Evolutionary conservation across 2,113 vertebrate species (phyloP).

Genomic region (Atlantisia rogersi): DNA sequence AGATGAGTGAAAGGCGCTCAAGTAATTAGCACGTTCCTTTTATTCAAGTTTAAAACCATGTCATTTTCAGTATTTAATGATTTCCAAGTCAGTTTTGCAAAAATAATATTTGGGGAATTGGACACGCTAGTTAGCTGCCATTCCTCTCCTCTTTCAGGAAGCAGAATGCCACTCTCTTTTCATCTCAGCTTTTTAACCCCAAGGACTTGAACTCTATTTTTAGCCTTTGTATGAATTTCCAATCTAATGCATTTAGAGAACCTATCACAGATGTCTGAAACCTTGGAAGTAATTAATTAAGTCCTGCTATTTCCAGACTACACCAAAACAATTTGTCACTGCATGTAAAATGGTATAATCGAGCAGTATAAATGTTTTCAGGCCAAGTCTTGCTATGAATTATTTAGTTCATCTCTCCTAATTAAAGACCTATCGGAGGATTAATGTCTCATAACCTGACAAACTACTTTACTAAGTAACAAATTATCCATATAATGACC

Average conservation of each 20-base stretch:
- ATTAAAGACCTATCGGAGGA: constrained; percentile 80
- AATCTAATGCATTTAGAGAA: constrained; percentile 74
- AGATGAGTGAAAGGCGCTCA: background rate
- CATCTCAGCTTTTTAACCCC: constrained; percentile 55
- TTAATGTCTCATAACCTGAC: constrained; percentile 81
- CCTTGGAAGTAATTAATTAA: constrained; percentile 80
- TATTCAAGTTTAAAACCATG: background rate
- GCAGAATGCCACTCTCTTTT: background rate
- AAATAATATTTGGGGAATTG: constrained; percentile 5
- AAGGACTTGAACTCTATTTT: constrained; percentile 75
- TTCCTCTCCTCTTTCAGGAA: background rate
- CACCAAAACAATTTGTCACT: constrained; percentile 82
- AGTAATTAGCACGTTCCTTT: background rate
- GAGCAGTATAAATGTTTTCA: constrained; percentile 80
- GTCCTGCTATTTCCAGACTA: constrained; percentile 74
- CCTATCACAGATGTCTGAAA: constrained; percentile 76
- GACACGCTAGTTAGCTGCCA: background rate
- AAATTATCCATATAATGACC: constrained; percentile 80
- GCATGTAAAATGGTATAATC: constrained; percentile 79
- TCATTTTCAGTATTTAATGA: background rate
- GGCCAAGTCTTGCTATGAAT: constrained; percentile 78
- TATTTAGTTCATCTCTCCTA: constrained; percentile 82
- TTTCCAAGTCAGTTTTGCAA: constrained; percentile 16
- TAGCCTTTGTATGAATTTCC: constrained; percentile 72
- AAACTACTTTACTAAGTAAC: constrained; percentile 80